Conservation (phyloP, 2,888 invertebrate species). For the Netelia fuscicornis region DNA sequence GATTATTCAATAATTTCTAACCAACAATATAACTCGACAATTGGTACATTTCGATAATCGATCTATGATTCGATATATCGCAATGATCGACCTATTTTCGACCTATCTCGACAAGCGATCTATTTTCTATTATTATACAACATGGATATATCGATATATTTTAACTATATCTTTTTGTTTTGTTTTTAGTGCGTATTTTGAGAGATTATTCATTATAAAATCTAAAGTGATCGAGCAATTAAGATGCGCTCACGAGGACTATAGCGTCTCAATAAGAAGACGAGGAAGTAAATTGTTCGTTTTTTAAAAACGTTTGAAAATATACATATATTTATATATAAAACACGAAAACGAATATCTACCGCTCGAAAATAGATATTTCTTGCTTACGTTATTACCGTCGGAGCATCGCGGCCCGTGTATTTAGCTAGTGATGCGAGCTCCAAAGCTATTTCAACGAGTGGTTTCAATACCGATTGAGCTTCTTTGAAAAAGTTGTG, state of each 20-base stretch:
- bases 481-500: slow-evolving; percentile 79
- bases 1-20: not conserved
- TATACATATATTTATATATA: too few species aligned
- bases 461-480: slow-evolving; percentile 91
- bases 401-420: slow-evolving; percentile 96
- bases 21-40: not conserved
- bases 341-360: not conserved
- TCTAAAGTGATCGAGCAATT: slow-evolving; percentile 27
- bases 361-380: not conserved
- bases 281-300: slow-evolving; percentile 52
- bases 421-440: slow-evolving; percentile 93
- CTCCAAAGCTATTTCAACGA: slow-evolving; percentile 94
- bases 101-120: too few species aligned
- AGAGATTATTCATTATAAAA: slow-evolving; percentile 54
- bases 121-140: too few species aligned
- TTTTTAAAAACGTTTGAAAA: slow-evolving; percentile 16
- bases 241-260: not conserved
- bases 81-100: too few species aligned
- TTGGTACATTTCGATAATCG: too few species aligned
- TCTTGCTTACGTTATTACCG: slow-evolving; percentile 94
- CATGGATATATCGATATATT: too few species aligned
- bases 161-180: too few species aligned
- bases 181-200: not conserved
- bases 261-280: slow-evolving; percentile 29
- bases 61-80: too few species aligned